Base-by-base conservation (phyloP, 1,140 invertebrate species). In the Gryllus bimaculatus region DNA sequence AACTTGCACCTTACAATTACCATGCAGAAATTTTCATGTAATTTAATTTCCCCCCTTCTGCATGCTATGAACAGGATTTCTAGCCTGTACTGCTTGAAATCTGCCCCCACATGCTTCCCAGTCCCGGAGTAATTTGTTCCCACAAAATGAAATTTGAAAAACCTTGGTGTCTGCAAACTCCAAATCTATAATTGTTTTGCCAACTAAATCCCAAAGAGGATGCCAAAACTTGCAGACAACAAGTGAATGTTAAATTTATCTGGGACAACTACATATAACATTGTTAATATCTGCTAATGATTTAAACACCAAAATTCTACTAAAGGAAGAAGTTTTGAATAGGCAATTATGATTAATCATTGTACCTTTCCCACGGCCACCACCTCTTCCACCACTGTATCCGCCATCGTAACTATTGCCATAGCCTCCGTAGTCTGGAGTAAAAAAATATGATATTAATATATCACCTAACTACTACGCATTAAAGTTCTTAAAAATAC, bases 361-460 rank as follows among this genome's bases (percentile, higher is more conserved):
- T 78, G 89, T 93, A 93, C 92, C 92, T 93, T 93, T 93, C 88
- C 91, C 92, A 88, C 92, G 90, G 81, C 86, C 88, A 89, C 91
- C 90, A 88, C 91, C 90, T 85, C 90, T 88, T 87, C 91, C 91
- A 87, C 91, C 91, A 89, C 89, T 90, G 90, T 93, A 93, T 88
- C 92, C 91, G 89, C 92, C 91, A 87, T 93, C 92, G 89, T 93
- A 92, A 90, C 90, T 90, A 89, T 92, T 90, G 88, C 90, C 89
- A 88, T 89, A 89, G 84, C 91, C 91, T 89, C 92, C 92, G 89
- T 92, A 92, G 91, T 92, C 89, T 90, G 87, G 85, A 73, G 79
- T 78, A 78, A 79, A 76, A 79, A 79, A 74, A 79, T 74, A 79
- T 12, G 73, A 18, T 47, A 74, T 79, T 77, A 77, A 47, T 66